Evolutionary conservation across 2,888 invertebrate species (phyloP).

Genomic region (Fragum fragum): DNA sequence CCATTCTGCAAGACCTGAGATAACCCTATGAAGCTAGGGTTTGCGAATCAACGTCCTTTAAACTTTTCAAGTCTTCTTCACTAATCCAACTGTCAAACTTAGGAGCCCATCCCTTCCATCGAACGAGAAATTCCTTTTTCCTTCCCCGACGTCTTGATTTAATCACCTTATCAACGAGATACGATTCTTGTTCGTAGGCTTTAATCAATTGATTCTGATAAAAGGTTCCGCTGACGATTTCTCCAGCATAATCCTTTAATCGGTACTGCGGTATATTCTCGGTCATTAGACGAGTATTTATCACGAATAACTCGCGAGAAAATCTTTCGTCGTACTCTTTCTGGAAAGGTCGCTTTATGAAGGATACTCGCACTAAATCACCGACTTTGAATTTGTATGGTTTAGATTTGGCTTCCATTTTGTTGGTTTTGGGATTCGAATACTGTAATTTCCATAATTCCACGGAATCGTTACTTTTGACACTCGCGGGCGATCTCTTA

Average conservation of each 20-base stretch:
- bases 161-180: constrained; percentile 32
- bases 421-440: neutral
- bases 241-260: constrained; percentile 21
- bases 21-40: too few species aligned
- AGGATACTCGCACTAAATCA: constrained; percentile 43
- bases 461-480: neutral
- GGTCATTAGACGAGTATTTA: constrained; percentile 36
- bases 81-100: constrained; percentile 32
- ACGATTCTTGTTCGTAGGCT: constrained; percentile 31
- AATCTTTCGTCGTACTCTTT: constrained; percentile 48
- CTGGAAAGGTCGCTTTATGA: constrained; percentile 31
- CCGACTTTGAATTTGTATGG: constrained; percentile 27
- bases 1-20: neutral
- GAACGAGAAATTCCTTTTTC: constrained; percentile 35
- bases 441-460: constrained; percentile 17
- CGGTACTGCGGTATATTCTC: constrained; percentile 40
- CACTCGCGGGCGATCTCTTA: constrained; percentile 36
- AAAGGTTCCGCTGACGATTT: neutral
- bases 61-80: constrained; percentile 28
- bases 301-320: constrained; percentile 43
- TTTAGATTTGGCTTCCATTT: neutral
- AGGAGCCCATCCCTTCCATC: constrained; percentile 44
- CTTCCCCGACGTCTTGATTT: constrained; percentile 16
- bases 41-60: constrained; percentile 16
- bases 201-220: constrained; percentile 42